These are phyloP conservation scores for Clistopyga incitator DNA, from an alignment of 2,888 invertebrate genomes.

Conservation along the genomic window DNA sequence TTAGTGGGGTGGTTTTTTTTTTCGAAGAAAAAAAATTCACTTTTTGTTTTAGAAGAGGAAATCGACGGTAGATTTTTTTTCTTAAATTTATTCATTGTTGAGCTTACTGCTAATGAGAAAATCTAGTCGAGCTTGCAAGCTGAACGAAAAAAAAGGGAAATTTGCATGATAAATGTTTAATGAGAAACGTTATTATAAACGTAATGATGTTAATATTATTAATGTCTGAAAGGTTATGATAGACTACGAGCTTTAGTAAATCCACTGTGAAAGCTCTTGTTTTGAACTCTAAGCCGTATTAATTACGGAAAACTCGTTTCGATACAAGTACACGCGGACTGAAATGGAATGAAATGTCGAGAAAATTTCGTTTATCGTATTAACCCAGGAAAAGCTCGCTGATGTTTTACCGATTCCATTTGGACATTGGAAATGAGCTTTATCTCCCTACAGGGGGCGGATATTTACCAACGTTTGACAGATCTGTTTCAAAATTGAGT, in stretches of 20 bases:
- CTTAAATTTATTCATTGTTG: no score
- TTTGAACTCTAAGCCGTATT: not conserved
- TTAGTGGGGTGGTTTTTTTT: no score
- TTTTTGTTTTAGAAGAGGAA: no score
- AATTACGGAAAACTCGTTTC: not conserved
- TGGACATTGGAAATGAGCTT: not conserved
- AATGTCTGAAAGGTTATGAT: not conserved
- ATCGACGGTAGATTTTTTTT: no score
- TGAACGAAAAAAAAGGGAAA: not conserved
- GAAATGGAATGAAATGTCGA: not conserved
- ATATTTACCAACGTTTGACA: not conserved
- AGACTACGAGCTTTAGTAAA: not conserved
- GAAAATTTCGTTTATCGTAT: conserved; percentile 1
- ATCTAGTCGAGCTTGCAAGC: no score
- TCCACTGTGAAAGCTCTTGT: not conserved
- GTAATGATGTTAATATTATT: not conserved
- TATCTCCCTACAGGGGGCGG: not conserved
- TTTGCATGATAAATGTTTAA: not conserved
- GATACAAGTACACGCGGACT: not conserved
- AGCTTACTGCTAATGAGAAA: no score
- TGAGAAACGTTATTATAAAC: not conserved
- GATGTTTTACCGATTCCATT: not conserved
- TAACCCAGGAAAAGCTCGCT: not conserved
- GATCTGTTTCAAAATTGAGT: not conserved
- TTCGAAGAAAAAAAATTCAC: no score